phyloP scores from a whole-genome alignment of 2,888 invertebrate genomes.

The Dyspetes luteomarginatus region DNA sequence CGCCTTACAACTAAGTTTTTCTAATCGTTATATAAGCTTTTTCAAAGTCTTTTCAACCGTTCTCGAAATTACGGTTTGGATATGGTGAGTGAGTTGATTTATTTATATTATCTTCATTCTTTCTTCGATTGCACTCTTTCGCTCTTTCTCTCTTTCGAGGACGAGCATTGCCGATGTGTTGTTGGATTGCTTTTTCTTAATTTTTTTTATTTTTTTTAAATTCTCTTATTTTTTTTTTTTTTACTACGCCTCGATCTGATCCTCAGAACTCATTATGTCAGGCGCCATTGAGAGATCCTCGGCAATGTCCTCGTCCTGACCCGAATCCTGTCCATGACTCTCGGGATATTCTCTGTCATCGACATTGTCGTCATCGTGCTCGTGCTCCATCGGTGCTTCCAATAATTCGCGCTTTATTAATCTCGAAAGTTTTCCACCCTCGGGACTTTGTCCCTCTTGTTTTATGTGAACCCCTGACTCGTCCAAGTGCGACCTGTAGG shows the following conservation, averaged over 20 bases:
- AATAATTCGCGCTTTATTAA: conserved; percentile 82
- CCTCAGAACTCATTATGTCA: conserved; percentile 81
- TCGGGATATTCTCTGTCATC: conserved; percentile 80
- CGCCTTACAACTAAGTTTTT: conserved; percentile 33
- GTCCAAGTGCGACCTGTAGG: conserved; percentile 81
- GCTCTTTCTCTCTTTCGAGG: not conserved
- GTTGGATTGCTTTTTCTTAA: conserved; percentile 2
- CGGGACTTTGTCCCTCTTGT: conserved; percentile 80
- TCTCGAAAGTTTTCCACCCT: conserved; percentile 82
- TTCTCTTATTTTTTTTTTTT: conserved; percentile 10
- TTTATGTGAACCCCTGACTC: conserved; percentile 81
- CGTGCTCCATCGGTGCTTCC: conserved; percentile 79
- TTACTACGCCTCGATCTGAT: conserved; percentile 82
- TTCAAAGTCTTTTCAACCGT: conserved; percentile 64
- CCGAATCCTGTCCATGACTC: conserved; percentile 80
- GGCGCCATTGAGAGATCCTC: conserved; percentile 82
- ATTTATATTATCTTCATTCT: conserved; percentile 30
- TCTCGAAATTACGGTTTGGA: conserved; percentile 68
- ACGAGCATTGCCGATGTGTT: not conserved
- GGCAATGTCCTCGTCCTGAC: conserved; percentile 81
- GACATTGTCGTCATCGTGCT: conserved; percentile 76
- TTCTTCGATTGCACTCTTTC: conserved; percentile 28
- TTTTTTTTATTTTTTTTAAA: not conserved
- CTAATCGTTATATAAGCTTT: conserved; percentile 57
- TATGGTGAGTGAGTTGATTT: conserved; percentile 70